phyloP scores from a whole-genome alignment of 2,888 invertebrate genomes.

The Oxyteleia sp. region DNA sequence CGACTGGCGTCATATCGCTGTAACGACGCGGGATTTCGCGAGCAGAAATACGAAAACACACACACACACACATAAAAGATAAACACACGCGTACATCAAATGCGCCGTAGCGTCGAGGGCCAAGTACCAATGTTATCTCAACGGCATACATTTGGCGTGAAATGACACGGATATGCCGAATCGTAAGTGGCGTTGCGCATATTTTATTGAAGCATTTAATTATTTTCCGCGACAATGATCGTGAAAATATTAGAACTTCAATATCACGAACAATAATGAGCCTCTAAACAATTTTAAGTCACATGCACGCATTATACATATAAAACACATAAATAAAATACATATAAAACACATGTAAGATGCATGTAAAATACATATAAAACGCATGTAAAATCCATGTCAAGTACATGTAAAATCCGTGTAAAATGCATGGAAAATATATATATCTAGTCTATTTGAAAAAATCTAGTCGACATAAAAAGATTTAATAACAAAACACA shows the following conservation, averaged over 20 bases:
- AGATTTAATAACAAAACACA: no score
- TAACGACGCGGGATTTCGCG: constrained; percentile 67
- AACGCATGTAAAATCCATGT: no score
- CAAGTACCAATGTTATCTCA: constrained; percentile 70
- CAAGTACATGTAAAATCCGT: no score
- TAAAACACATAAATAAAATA: no score
- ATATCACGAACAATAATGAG: no score
- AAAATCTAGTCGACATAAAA: no score
- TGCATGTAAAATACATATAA: no score
- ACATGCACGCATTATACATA: no score
- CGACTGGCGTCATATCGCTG: constrained; percentile 63
- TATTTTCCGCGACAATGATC: constrained; percentile 36
- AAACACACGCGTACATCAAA: constrained; percentile 59
- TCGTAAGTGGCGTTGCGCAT: constrained; percentile 45
- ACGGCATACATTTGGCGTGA: constrained; percentile 57
- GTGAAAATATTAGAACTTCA: background rate
- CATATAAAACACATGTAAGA: no score
- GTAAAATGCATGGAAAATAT: no score
- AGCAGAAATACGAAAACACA: constrained; percentile 47
- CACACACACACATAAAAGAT: constrained; percentile 47
- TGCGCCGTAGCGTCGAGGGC: constrained; percentile 62
- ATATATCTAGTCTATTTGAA: no score
- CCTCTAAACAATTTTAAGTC: no score
- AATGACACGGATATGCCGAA: constrained; percentile 57
- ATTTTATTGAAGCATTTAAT: constrained; percentile 54